These are phyloP conservation scores for Heteropelma amictum DNA, from an alignment of 2,888 invertebrate species.

Conservation along the genomic window DNA sequence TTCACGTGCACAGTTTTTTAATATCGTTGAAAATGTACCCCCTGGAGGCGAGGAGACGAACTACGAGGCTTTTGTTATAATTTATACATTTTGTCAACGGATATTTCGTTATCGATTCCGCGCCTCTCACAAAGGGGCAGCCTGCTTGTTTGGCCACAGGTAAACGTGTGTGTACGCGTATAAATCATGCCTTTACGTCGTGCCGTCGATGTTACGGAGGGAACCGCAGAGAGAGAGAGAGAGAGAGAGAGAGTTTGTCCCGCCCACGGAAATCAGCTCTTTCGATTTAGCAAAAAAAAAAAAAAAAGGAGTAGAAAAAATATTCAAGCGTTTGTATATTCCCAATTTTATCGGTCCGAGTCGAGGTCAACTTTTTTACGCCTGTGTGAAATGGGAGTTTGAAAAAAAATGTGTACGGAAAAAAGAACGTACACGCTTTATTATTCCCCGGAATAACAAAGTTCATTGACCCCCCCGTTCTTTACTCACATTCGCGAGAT, in stretches of 20 bases:
- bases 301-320: slow-evolving; percentile 15
- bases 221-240: slow-evolving; percentile 1
- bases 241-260: slow-evolving; percentile 3
- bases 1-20: no score
- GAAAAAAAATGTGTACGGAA: no score
- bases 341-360: neutral
- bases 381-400: no score
- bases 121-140: slow-evolving; percentile 35
- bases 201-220: slow-evolving; percentile 6
- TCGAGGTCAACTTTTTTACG: neutral
- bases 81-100: no score
- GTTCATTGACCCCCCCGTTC: no score
- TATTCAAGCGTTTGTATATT: slow-evolving; percentile 18
- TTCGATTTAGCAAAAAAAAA: neutral
- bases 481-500: no score
- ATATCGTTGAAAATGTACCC: no score
- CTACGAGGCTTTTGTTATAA: no score
- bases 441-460: no score
- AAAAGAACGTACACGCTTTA: no score
- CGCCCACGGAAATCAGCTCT: slow-evolving; percentile 23
- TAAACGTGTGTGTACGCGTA: neutral
- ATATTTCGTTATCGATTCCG: slow-evolving; percentile 48
- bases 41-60: no score
- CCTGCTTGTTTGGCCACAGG: no score
- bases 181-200: neutral